phyloP scores from a whole-genome alignment of 2,113 vertebrate species.

The Thamnaconus septentrionalis region DNA sequence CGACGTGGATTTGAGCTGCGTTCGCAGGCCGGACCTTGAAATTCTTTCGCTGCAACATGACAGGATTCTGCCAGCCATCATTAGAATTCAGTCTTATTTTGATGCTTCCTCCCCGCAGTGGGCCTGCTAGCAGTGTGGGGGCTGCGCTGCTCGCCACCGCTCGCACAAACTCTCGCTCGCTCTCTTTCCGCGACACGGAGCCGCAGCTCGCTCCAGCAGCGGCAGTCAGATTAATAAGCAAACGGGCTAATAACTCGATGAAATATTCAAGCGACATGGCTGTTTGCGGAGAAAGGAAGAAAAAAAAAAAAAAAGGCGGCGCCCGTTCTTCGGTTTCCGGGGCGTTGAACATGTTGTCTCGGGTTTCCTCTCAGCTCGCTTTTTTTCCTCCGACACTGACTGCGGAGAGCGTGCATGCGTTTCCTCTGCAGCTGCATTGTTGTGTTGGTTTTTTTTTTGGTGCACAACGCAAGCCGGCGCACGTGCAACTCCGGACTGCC shows the following conservation, averaged over 20 bases:
- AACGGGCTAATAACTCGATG: conserved; percentile 62
- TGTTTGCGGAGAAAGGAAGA: conserved; percentile 42
- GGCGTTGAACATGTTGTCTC: too few relatives aligned
- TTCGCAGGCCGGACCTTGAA: conserved; percentile 11
- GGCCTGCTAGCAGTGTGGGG: conserved; percentile 53
- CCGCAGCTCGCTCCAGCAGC: conserved; percentile 45
- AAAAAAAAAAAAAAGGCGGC: too few relatives aligned
- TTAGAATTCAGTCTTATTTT: conserved; percentile 47
- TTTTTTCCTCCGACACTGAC: neutral
- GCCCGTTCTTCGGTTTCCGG: too few relatives aligned
- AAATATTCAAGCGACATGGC: conserved; percentile 64
- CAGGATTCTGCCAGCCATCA: conserved; percentile 39
- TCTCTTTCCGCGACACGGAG: conserved; percentile 16
- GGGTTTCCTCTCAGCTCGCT: too few relatives aligned
- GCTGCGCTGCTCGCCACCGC: conserved; percentile 36
- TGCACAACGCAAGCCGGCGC: too few relatives aligned
- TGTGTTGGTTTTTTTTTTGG: conserved; percentile 1
- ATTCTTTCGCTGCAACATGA: conserved; percentile 13
- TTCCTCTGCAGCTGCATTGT: conserved; percentile 1
- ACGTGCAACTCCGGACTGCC: too few relatives aligned
- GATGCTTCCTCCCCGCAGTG: conserved; percentile 37
- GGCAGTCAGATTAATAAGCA: conserved; percentile 63
- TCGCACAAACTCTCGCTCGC: conserved; percentile 31
- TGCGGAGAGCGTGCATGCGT: neutral
- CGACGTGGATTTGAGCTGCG: neutral